phyloP scores from a whole-genome alignment of 2,113 vertebrate species.

The Circaetus gallicus region DNA sequence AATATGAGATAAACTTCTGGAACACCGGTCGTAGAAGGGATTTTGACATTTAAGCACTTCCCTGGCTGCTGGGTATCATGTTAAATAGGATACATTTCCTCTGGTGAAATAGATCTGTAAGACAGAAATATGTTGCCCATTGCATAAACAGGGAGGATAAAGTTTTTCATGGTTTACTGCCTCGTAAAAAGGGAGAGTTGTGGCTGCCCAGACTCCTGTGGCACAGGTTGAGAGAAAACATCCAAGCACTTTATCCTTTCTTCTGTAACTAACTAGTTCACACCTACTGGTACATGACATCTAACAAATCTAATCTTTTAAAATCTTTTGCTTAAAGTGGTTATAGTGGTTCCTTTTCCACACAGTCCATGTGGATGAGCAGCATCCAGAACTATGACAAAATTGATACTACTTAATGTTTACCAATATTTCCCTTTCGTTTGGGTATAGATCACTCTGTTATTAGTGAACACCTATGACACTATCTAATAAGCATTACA shows the following conservation, averaged over 20 bases:
- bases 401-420: background rate
- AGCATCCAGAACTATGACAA: background rate
- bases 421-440: background rate
- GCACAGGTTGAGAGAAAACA: background rate
- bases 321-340: background rate
- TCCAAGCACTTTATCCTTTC: background rate
- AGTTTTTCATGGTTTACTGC: background rate
- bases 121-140: background rate
- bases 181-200: background rate
- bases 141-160: background rate
- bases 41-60: background rate
- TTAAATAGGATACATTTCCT: background rate
- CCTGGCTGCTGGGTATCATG: background rate
- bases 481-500: background rate
- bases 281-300: accelerated
- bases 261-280: background rate
- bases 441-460: background rate
- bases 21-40: background rate
- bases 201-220: background rate
- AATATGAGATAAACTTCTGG: slow-evolving; percentile 12
- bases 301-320: background rate
- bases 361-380: background rate
- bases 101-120: background rate
- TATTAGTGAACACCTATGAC: background rate
- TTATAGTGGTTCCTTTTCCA: background rate